Conservation (phyloP, 2,888 invertebrate species). For the Parapristionchus giblindavisi region DNA sequence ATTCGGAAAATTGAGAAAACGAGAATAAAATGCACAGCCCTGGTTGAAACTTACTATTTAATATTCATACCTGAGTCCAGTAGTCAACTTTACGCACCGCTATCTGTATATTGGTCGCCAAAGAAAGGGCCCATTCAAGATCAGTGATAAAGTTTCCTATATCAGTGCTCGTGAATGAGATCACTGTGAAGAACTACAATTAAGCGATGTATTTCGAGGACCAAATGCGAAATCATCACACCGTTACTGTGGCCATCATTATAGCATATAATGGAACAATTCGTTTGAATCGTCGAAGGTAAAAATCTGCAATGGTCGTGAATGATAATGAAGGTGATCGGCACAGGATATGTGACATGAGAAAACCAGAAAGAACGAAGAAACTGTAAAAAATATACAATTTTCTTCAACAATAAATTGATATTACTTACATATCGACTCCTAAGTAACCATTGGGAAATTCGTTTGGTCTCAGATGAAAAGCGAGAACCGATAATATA, state of each 20-base stretch:
- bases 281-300: conserved; percentile 28
- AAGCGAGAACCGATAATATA: conserved; percentile 32
- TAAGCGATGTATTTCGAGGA: no score
- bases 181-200: background rate
- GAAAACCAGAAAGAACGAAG: conserved; percentile 33
- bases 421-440: conserved; percentile 33
- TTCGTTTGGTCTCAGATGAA: conserved; percentile 32
- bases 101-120: conserved; percentile 19
- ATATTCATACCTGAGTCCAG: conserved; percentile 27
- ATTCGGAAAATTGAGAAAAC: no score
- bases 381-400: no score
- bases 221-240: background rate
- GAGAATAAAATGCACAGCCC: no score
- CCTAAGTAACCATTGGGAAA: conserved; percentile 42
- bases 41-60: no score
- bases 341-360: conserved; percentile 31
- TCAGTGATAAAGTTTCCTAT: conserved; percentile 22
- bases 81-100: conserved; percentile 16
- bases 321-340: background rate
- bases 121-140: conserved; percentile 26
- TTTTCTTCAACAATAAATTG: no score
- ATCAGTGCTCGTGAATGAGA: conserved; percentile 14
- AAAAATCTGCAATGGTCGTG: conserved; percentile 7
- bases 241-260: conserved; percentile 1
- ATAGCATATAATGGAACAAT: conserved; percentile 29